Percentiles rank a stretch among this genome's conserved stretches.
These are phyloP conservation scores for Tethya wilhelma DNA, from an alignment of 37 sponge, comb jelly and placozoan genomes.

Conservation along the genomic window DNA sequence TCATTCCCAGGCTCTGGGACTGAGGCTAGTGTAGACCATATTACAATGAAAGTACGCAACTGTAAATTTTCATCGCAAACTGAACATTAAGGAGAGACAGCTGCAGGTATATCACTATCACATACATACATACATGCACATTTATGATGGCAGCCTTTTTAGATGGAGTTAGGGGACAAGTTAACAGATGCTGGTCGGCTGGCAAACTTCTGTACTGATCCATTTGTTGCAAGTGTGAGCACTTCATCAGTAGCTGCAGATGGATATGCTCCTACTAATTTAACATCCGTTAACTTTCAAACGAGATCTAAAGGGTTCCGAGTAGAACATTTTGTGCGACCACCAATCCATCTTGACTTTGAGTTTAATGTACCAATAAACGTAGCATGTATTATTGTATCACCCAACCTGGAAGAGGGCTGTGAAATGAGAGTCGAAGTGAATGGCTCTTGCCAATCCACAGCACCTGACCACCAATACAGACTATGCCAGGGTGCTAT, in stretches of 20 bases:
- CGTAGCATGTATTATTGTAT: constrained; percentile 26
- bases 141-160: too few relatives aligned
- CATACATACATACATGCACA: too few relatives aligned
- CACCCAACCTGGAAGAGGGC: constrained; percentile 3
- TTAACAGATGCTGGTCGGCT: not conserved
- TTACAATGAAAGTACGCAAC: too few relatives aligned
- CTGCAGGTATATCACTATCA: too few relatives aligned
- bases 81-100: too few relatives aligned
- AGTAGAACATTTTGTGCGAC: constrained; percentile 71
- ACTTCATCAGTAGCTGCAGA: constrained; percentile 57
- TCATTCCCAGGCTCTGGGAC: too few relatives aligned
- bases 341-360: constrained; percentile 64
- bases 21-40: too few relatives aligned
- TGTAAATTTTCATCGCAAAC: too few relatives aligned
- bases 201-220: constrained; percentile 35
- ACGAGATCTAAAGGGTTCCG: constrained; percentile 55
- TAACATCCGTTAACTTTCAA: not conserved
- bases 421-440: constrained; percentile 32
- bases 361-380: constrained; percentile 34
- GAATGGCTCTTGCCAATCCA: constrained; percentile 6
- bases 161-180: too few relatives aligned
- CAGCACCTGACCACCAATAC: not conserved
- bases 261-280: constrained; percentile 49
- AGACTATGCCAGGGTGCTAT: not conserved
- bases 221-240: constrained; percentile 8